These are phyloP conservation scores for Sorex fumeus DNA, from an alignment of 2,113 vertebrate species.

Conservation along the genomic window DNA sequence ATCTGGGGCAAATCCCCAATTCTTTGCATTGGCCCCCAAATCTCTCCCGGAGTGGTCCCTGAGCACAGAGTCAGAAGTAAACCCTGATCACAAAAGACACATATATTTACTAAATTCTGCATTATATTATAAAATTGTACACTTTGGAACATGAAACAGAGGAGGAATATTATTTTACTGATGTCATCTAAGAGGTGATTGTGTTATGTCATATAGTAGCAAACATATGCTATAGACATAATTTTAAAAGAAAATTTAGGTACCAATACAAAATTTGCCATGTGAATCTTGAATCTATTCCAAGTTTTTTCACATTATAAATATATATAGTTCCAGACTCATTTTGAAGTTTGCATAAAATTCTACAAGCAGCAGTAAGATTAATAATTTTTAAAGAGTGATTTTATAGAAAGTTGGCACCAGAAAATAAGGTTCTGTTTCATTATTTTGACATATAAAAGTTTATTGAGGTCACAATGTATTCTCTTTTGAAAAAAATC, in stretches of 20 bases:
- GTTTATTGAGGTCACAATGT: constrained; percentile 84
- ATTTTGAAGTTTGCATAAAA: constrained; percentile 87
- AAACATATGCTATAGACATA: constrained; percentile 22
- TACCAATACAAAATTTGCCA: constrained; percentile 78
- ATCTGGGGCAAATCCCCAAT: too few species aligned
- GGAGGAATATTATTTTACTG: not conserved
- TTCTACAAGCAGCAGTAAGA: constrained; percentile 83
- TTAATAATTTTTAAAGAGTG: constrained; percentile 85
- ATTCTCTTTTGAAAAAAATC: constrained; percentile 85
- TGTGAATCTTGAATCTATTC: constrained; percentile 77
- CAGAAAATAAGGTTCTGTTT: constrained; percentile 88
- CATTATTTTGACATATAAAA: constrained; percentile 88
- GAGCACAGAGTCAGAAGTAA: too few species aligned
- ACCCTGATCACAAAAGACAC: constrained; percentile 16
- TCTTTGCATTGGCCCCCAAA: too few species aligned
- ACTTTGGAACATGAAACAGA: constrained; percentile 20
- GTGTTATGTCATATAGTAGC: not conserved
- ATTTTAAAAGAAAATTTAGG: constrained; percentile 61
- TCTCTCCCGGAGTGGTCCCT: too few species aligned
- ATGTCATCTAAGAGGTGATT: constrained; percentile 16
- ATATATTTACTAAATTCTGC: constrained; percentile 26
- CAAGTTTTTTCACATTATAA: constrained; percentile 85
- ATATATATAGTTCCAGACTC: constrained; percentile 82
- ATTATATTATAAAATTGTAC: constrained; percentile 61
- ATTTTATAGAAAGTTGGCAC: constrained; percentile 90